A percentile compares a stretch with the other conserved stretches of the same genome.
Evolutionary conservation across 2,797 vertebrate genomes (phyloP).

Genomic region (Percopsis omiscomaycus): DNA sequence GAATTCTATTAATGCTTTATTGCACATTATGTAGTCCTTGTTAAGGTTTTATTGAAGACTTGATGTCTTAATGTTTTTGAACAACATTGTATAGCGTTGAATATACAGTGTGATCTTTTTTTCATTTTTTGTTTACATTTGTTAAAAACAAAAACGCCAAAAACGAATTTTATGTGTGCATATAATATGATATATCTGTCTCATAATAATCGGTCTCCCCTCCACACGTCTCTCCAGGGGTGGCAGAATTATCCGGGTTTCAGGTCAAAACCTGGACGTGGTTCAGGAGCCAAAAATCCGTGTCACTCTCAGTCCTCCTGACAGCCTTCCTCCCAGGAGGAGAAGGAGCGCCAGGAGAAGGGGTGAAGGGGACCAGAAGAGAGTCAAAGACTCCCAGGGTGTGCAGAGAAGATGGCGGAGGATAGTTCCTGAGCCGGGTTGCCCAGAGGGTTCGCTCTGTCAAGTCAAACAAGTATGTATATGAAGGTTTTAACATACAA

Average conservation of each 20-base stretch:
- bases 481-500: neutral
- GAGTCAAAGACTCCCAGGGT: slow-evolving; percentile 23
- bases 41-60: too few relatives aligned
- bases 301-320: slow-evolving; percentile 82
- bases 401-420: slow-evolving; percentile 75
- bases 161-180: neutral
- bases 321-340: slow-evolving; percentile 66
- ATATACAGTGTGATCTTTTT: too few relatives aligned
- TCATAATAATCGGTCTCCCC: neutral
- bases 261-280: slow-evolving; percentile 91
- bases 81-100: too few relatives aligned
- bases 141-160: neutral
- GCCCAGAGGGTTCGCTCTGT: slow-evolving; percentile 78
- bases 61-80: too few relatives aligned
- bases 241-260: slow-evolving; percentile 86
- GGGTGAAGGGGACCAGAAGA: slow-evolving; percentile 12
- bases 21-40: too few relatives aligned
- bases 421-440: slow-evolving; percentile 81
- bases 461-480: slow-evolving; percentile 74
- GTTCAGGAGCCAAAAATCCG: slow-evolving; percentile 91
- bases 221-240: slow-evolving; percentile 73
- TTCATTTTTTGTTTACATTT: too few relatives aligned
- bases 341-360: slow-evolving; percentile 52
- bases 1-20: too few relatives aligned
- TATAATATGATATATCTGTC: neutral